phyloP scores from a whole-genome alignment of 1,140 invertebrate genomes.

The Cydia amplana region DNA sequence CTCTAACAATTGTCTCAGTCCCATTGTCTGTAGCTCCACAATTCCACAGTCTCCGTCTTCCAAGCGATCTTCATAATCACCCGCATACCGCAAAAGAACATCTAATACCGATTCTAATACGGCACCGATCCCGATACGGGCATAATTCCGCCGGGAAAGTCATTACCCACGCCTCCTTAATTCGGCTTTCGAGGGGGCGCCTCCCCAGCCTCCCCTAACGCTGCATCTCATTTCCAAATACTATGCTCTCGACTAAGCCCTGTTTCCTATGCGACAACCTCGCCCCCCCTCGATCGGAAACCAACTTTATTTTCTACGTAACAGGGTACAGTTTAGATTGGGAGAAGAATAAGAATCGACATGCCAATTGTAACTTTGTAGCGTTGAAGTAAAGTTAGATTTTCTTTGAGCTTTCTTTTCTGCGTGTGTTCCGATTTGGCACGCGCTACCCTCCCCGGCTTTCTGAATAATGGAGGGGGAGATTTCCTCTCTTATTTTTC shows the following conservation, averaged over 20 bases:
- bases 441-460: constrained; percentile 36
- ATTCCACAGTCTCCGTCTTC: neutral
- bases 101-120: constrained; percentile 67
- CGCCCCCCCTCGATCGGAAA: constrained; percentile 45
- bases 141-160: constrained; percentile 77
- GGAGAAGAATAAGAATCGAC: constrained; percentile 32
- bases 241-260: constrained; percentile 61
- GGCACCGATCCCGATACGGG: constrained; percentile 38
- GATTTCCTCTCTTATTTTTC: constrained; percentile 77
- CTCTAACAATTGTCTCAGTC: neutral
- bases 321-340: constrained; percentile 49
- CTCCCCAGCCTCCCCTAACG: constrained; percentile 49
- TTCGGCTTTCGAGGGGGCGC: constrained; percentile 73
- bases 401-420: constrained; percentile 65
- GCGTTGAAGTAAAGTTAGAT: constrained; percentile 63
- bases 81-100: constrained; percentile 65
- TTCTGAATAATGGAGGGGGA: constrained; percentile 73
- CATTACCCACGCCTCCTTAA: constrained; percentile 78
- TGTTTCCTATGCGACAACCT: constrained; percentile 52
- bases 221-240: constrained; percentile 79
- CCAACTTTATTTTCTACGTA: constrained; percentile 50
- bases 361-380: constrained; percentile 67
- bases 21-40: neutral
- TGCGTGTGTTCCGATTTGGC: constrained; percentile 45
- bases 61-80: constrained; percentile 39